Evolutionary conservation across 2,888 invertebrate species (phyloP), one percentile per base, ranked within the genome.

Genomic region (Ectobius pallidus): DNA sequence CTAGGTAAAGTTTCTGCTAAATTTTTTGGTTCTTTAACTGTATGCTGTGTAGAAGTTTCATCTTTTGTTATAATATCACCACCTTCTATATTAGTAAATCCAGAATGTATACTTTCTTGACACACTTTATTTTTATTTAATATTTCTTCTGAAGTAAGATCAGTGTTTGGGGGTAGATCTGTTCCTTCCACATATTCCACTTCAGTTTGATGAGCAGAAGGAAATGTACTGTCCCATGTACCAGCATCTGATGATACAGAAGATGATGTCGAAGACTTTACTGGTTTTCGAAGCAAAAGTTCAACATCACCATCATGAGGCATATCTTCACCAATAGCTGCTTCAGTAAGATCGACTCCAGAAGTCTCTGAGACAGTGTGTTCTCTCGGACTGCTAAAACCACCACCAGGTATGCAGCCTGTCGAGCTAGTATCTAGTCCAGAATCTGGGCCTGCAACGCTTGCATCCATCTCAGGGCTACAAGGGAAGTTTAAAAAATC

Each of bases 241-340:
- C 88, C 88, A 20, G 88, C 88, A 81, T 89, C 89, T 7, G 89
- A 89, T 39, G 89, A 89, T 70, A 88, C 83, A 1, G 89, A 89
- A 3, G 89, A 88, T 0, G 71, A 73, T 42, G 32, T 65, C 22
- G 73, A 73, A n/a, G 67, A 71, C 3, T 71, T 71, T 4, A 34
- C 30, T 18, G 62, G 70, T 27, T 72, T 61, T 25, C 22, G 42
- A 7, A 55, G n/a, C 14, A 61, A 25, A 39, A 46, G n/a, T 14
- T 69, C 70, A 30, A 39, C 20, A 25, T 81, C 81, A 46, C 82
- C 81, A 73, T 81, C 82, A 61, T 80, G 79, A 6, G 81, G 81
- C 42, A 80, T 78, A 58, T 81, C 80, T 39, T 81, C 81, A 2
- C 80, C 79, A 2, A 79, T 74, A 76, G 80, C 67, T 78, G 79